Evolutionary conservation across 2,888 invertebrate species (phyloP).

Genomic region (Geotrupes spiniger): DNA sequence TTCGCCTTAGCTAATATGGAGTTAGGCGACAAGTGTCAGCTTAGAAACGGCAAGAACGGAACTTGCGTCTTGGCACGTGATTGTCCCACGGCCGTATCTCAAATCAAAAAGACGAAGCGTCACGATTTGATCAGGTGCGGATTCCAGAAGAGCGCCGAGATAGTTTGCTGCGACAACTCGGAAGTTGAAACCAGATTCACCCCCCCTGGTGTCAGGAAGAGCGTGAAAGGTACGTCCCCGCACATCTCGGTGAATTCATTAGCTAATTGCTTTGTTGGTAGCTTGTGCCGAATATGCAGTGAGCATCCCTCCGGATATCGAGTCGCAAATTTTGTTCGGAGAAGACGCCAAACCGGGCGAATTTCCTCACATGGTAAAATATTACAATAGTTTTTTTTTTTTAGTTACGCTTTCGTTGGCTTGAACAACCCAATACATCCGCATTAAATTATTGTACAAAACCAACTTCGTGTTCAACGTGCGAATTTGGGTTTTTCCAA

Average conservation of each 20-base stretch:
- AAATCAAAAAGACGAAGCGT: too few relatives aligned
- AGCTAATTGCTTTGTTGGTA: slow-evolving; percentile 2
- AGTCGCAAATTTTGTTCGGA: neutral
- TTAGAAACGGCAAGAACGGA: too few relatives aligned
- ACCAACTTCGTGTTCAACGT: too few relatives aligned
- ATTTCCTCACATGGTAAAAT: slow-evolving; percentile 9
- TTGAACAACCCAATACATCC: too few relatives aligned
- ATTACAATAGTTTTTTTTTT: neutral
- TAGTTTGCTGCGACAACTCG: neutral
- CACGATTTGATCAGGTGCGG: too few relatives aligned
- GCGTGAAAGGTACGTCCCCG: neutral
- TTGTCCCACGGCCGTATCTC: too few relatives aligned
- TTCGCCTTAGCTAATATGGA: too few relatives aligned
- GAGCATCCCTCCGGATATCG: neutral
- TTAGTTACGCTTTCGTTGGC: neutral
- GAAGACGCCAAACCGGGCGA: slow-evolving; percentile 4
- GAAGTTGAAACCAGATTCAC: neutral
- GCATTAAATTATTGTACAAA: too few relatives aligned
- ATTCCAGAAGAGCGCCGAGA: neutral
- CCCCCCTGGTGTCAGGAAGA: neutral
- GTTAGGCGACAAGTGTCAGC: too few relatives aligned
- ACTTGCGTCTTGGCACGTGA: too few relatives aligned
- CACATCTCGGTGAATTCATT: slow-evolving; percentile 12
- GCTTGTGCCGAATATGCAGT: too few relatives aligned
- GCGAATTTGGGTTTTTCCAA: too few relatives aligned